Base-by-base conservation (phyloP, 30 jellyfish, hydroid and myxozoan genomes). In the Hydractinia echinata region DNA sequence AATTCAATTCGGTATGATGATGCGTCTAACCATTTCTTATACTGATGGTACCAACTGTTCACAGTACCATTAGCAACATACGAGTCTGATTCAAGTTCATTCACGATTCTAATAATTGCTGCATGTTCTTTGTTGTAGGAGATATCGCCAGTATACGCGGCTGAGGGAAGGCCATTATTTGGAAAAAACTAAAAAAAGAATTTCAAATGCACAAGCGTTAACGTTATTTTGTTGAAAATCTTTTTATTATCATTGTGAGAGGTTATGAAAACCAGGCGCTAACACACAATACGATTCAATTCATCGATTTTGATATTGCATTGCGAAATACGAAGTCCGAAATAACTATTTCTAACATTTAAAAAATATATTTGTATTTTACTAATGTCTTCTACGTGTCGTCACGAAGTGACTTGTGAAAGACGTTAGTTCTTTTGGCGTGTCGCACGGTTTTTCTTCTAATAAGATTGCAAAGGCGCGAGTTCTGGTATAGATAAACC, bases 1-100 rank as follows among this genome's bases (percentile, higher is more conserved):
- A 64, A 7, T 64, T 64, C 74, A 64, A n/a, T 64, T n/a, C 19
- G 51, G 74, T 64, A 13, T 64, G 74, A 5, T 1, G 91, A 73
- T 39, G 10, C 49, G 48, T 58, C 44, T 50, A 87, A 60, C 95
- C 95, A 87, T 39, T 77, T 48, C 18, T 68, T 67, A 61, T 81
- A 87, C 10, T 79, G 81, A 14, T 55, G 81, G 61, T 81, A 82
- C 95, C 95, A 87, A 73, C 95, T 87, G 66, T 80, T 51, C 30
- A 82, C 87, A 8, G 91, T 79, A 13, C 90, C 84, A 19, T 56
- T 49, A 71, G 83, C 87, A 19, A 82, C 85, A 52, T 73, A 87
- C 20, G 74, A 64, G 73, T 87, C 76, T 8, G 53, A 52, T 53
- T 53, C 66, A 50, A 81, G 16, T 55, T 66, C 77, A 18, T 66